phyloP scores from a whole-genome alignment of 2,113 vertebrate species.

The Arothron firmamentum region DNA sequence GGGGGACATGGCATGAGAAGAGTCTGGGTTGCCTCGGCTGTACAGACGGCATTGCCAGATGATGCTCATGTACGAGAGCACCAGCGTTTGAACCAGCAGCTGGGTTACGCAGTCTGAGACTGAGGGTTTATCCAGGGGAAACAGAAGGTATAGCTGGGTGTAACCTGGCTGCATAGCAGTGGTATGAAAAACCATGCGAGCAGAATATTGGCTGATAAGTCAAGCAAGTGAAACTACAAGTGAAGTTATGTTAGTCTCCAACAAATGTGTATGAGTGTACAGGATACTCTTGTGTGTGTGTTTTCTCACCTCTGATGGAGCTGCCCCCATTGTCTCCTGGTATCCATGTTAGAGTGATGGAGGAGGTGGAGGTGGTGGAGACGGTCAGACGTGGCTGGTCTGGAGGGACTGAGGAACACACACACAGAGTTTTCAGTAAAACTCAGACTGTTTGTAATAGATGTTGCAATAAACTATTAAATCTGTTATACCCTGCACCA shows the following conservation, averaged over 20 bases:
- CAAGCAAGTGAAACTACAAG: not conserved
- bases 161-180: too few species aligned
- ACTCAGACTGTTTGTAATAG: not conserved
- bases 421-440: not conserved
- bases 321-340: slow-evolving; percentile 96
- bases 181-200: too few species aligned
- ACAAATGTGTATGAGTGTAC: slow-evolving; percentile 11
- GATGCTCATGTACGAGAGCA: too few species aligned
- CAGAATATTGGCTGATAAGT: not conserved
- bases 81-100: too few species aligned
- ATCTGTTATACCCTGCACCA: slow-evolving; percentile 87
- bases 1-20: too few species aligned
- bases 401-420: slow-evolving; percentile 81
- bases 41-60: too few species aligned
- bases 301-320: slow-evolving; percentile 71
- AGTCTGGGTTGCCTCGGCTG: too few species aligned
- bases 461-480: not conserved
- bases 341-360: slow-evolving; percentile 96
- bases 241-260: slow-evolving; percentile 2
- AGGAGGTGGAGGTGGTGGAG: slow-evolving; percentile 94
- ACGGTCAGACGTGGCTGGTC: slow-evolving; percentile 96
- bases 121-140: too few species aligned
- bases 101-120: too few species aligned
- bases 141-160: too few species aligned
- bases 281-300: not conserved